These are phyloP conservation scores for Xiphophorus maculatus DNA, from an alignment of 2,113 vertebrate genomes.

Conservation along the genomic window DNA sequence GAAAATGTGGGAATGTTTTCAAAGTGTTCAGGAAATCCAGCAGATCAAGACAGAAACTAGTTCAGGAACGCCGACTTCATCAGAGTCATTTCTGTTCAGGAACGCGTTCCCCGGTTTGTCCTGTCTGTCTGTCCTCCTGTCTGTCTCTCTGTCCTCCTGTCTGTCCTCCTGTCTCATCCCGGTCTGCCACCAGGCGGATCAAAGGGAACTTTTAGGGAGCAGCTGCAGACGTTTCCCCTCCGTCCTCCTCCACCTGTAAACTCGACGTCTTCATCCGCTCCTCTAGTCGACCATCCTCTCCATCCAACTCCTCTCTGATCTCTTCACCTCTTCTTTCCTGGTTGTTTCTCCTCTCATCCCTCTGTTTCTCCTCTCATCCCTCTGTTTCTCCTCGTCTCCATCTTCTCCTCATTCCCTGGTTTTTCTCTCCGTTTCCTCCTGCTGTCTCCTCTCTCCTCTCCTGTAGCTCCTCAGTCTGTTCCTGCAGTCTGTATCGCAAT, in stretches of 20 bases:
- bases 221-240: background rate
- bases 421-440: background rate
- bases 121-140: background rate
- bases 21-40: background rate
- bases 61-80: too few relatives aligned
- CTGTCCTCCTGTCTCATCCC: background rate
- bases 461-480: slow-evolving; percentile 56
- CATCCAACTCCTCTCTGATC: background rate
- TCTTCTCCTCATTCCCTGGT: background rate
- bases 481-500: slow-evolving; percentile 59
- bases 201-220: background rate
- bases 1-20: background rate
- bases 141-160: background rate
- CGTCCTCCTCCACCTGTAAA: background rate
- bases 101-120: too few relatives aligned
- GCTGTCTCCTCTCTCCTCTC: slow-evolving; percentile 27
- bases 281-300: background rate
- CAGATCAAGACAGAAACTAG: background rate
- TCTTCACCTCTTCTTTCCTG: background rate
- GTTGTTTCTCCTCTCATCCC: background rate
- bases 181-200: background rate
- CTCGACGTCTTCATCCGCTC: background rate
- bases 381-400: background rate
- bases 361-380: background rate
- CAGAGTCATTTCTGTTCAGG: too few relatives aligned